Evolutionary conservation across 2,113 vertebrate species (phyloP).

Genomic region (Solenodon paradoxus): DNA sequence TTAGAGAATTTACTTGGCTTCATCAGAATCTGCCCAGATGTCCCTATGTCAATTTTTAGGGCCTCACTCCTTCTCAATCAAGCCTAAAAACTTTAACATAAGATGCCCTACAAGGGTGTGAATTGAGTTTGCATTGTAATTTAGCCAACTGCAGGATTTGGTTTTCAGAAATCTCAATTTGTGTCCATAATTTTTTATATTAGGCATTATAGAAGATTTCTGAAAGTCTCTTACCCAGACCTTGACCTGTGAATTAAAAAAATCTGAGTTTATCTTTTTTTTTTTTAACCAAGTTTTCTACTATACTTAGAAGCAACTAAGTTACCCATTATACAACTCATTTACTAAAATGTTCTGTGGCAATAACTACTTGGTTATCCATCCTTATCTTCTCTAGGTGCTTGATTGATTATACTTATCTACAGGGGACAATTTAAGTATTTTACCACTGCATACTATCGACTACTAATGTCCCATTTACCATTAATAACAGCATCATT

Average conservation of each 20-base stretch:
- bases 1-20: neutral
- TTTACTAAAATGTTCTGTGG: neutral
- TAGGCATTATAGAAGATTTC: neutral
- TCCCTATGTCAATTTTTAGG: neutral
- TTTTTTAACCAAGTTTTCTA: constrained; percentile 14
- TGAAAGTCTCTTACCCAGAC: neutral
- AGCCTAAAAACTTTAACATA: neutral
- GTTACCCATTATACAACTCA: neutral
- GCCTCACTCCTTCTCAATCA: neutral
- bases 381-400: neutral
- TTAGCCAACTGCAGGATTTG: neutral
- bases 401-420: neutral
- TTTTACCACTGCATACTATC: neutral
- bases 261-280: neutral
- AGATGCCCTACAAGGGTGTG: neutral
- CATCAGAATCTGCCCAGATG: neutral
- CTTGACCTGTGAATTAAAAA: constrained; percentile 12
- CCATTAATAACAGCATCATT: neutral
- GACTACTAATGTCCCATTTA: neutral
- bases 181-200: neutral
- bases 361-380: neutral
- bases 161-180: neutral
- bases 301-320: neutral
- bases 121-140: constrained; percentile 29
- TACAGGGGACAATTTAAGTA: neutral